Conservation (phyloP, 2,888 invertebrate genomes). For the Oscheius sp. region DNA sequence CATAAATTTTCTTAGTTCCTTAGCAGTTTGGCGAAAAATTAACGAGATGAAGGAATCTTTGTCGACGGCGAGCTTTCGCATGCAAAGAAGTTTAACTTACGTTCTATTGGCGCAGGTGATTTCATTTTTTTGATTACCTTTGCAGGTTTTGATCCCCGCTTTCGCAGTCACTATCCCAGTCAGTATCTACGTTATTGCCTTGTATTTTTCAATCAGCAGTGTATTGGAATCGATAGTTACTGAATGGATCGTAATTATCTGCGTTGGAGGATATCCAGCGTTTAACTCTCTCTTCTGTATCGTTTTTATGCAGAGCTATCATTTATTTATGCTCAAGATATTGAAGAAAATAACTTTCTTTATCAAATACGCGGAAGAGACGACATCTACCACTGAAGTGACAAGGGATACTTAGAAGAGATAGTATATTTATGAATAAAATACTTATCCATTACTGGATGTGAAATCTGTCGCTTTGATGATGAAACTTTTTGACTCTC, state of each 20-base stretch:
- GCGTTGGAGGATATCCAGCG: neutral
- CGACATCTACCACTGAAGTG: no score
- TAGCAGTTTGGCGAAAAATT: neutral
- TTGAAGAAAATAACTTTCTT: no score
- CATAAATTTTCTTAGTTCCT: neutral
- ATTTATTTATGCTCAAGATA: no score
- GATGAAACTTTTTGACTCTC: no score
- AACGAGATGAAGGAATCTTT: neutral
- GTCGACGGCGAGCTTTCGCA: neutral
- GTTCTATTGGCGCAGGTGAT: neutral
- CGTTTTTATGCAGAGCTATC: neutral
- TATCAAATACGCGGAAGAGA: no score
- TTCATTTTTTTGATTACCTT: neutral
- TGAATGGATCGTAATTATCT: neutral
- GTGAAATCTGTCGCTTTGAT: no score
- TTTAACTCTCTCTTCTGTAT: neutral
- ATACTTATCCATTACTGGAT: no score
- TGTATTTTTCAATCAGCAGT: neutral
- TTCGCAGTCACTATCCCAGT: neutral
- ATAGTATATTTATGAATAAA: no score
- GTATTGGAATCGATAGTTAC: neutral
- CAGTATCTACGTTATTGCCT: neutral
- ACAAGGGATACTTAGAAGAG: no score
- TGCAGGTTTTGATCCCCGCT: neutral
- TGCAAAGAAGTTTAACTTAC: neutral